phyloP scores from a whole-genome alignment of 2,888 invertebrate species.

The Agonum fuliginosum region DNA sequence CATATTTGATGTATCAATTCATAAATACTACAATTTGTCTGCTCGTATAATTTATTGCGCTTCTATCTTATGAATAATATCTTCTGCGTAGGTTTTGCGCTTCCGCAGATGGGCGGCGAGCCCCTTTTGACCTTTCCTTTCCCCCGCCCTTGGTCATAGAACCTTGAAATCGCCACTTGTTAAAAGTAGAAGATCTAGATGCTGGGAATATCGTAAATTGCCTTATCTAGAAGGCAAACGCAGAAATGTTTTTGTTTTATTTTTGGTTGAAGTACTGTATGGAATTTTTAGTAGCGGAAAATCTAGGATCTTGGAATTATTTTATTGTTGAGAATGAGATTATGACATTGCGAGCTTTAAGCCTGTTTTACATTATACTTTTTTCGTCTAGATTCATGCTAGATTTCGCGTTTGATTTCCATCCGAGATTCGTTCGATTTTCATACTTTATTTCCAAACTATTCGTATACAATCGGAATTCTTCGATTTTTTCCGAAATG shows the following conservation, averaged over 20 bases:
- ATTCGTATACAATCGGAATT: too few relatives aligned
- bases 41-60: neutral
- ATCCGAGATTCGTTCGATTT: too few relatives aligned
- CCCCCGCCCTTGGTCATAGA: constrained; percentile 13
- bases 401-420: too few relatives aligned
- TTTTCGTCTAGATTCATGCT: too few relatives aligned
- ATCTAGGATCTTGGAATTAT: too few relatives aligned
- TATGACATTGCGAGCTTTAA: neutral
- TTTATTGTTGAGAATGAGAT: neutral
- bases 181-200: constrained; percentile 38
- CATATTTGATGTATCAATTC: too few relatives aligned
- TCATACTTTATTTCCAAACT: too few relatives aligned
- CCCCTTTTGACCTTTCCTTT: constrained; percentile 16
- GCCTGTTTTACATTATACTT: too few relatives aligned
- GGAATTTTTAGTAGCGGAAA: constrained; percentile 24
- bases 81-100: neutral
- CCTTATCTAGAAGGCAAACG: neutral
- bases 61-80: neutral
- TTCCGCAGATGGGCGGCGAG: constrained; percentile 19
- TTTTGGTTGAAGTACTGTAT: neutral
- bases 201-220: neutral
- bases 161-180: constrained; percentile 45
- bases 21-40: constrained; percentile 12
- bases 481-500: too few relatives aligned
- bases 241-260: constrained; percentile 1